Evolutionary conservation across 1,140 invertebrate genomes (phyloP).

Genomic region (Whitmania pigra): DNA sequence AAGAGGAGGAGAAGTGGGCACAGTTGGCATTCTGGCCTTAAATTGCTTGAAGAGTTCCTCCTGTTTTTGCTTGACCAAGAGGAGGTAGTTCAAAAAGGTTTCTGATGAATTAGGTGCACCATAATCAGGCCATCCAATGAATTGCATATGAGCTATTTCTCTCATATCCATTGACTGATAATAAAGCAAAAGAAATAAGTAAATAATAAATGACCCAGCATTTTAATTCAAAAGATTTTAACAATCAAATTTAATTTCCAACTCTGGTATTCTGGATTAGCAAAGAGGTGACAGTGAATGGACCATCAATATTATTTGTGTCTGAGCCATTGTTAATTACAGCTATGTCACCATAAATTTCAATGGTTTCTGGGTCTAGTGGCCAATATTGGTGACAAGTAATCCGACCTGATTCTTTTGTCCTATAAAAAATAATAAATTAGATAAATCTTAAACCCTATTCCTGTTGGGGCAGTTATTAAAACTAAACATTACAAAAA

Average conservation of each 20-base stretch:
- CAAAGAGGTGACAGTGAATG: neutral
- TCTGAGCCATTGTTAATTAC: slow-evolving; percentile 66
- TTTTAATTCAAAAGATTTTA: neutral
- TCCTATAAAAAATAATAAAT: slow-evolving; percentile 44
- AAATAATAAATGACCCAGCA: too few relatives aligned
- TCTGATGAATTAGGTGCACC: slow-evolving; percentile 95
- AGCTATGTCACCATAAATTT: slow-evolving; percentile 61
- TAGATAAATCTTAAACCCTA: slow-evolving; percentile 38
- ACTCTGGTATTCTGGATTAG: neutral
- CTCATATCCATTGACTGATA: neutral
- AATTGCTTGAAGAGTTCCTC: slow-evolving; percentile 40
- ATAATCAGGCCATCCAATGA: slow-evolving; percentile 98
- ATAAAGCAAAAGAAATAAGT: neutral
- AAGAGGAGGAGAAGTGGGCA: slow-evolving; percentile 50
- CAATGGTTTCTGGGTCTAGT: slow-evolving; percentile 53
- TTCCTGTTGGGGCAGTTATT: neutral
- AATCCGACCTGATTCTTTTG: slow-evolving; percentile 68
- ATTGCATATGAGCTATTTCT: slow-evolving; percentile 56
- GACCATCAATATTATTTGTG: slow-evolving; percentile 78
- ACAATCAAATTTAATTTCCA: neutral
- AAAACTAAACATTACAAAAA: neutral
- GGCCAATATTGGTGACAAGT: slow-evolving; percentile 95
- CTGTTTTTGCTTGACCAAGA: slow-evolving; percentile 69
- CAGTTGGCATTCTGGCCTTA: neutral
- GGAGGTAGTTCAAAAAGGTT: slow-evolving; percentile 89